Base-by-base conservation (phyloP, 2,113 vertebrate genomes). In the Odocoileus virginianus region DNA sequence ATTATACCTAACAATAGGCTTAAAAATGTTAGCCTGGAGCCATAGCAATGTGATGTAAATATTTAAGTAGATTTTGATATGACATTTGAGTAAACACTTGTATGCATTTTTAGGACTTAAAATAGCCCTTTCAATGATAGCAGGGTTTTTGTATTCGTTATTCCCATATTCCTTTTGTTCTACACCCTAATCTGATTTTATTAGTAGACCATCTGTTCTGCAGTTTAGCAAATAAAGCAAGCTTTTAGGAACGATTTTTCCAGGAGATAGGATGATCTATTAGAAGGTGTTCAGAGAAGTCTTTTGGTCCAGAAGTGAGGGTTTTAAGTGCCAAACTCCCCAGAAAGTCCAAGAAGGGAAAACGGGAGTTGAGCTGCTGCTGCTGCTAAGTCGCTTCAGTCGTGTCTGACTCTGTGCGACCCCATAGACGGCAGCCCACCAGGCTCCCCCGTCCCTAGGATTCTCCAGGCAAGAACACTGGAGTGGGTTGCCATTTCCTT, bases 41-140 rank as follows among this genome's bases (percentile, higher is more conserved):
- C 33, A n/a, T 83, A 12, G 30, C 5, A 54, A 86, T 74, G 55
- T n/a, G 47, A 97, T 94, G 19, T 47, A 97, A 97, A 92, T 95
- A 97, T 97, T 76, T 87, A 61, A 88, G 19, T 55, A 93, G 84
- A 13, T 81, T 97, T 86, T 82, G 79, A 87, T 84, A 83, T 96
- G 40, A 89, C 19, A 71, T 23, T 71, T 30, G 86, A 81, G 55
- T n/a, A 94, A 97, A 90, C 25, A 16, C 52, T 74, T 89, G 2
- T 89, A 58, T 61, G 45, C 30, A 67, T 61, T 89, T 52, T 76
- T 86, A 83, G 82, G 21, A 36, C 23, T 92, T 90, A 67, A 87
- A 71, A 64, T 27, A 79, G 7, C 16, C 19, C 90, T 87, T 93
- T 92, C 50, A 86, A 86, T 94, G 45, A 92, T 25, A 94, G 55